Base-by-base conservation (phyloP, 2,113 vertebrate genomes). In the Campylomormyrus tamandua region DNA sequence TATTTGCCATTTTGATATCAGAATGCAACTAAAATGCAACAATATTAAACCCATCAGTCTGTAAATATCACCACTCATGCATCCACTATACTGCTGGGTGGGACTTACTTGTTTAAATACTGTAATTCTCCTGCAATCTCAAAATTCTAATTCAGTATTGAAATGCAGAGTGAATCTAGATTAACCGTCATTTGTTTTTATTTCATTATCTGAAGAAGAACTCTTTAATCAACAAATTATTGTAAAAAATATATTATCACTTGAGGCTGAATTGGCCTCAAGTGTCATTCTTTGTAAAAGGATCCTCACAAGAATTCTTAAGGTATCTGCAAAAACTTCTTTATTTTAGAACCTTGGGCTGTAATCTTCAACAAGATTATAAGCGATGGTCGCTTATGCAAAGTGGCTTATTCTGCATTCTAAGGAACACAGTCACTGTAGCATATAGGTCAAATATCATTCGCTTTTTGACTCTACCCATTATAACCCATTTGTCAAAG, bases 401-500 rank as follows among this genome's bases (percentile, higher is more conserved):
- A 9, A 46, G 83, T n/a, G 45, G 39, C 42, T 48, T 24, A 21
- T 84, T 39, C 83, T 84, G 39, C 39, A 84, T 84, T 42, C 19
- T 42, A 77, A 77, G 70, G 31, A 77, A 17, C 70, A 39, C 31
- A 7, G 74, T 84, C 9, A 10, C 24, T 84, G 83, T 84, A n/a
- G 42, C 39, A 84, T 48, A 21, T n/a, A 48, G 24, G 45, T 84
- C 24, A 48, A 84, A 48, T 84, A 83, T 90, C 27, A 70, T 90
- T 90, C 9, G 6, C 83, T 53, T 19, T 89, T 89, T 45, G 84
- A 50, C 45, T 31, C 27, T 87, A 42, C 62, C 15, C 83, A 90
- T 90, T 90, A 87, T 49, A 90, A 50, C 83, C 42, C 46, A 56
- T 85, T 89, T 66, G 48, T 90, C 56, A 70, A 56, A 90, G 45